Base-by-base conservation (phyloP, 1,140 invertebrate species). In the Leptinotarsa texana region DNA sequence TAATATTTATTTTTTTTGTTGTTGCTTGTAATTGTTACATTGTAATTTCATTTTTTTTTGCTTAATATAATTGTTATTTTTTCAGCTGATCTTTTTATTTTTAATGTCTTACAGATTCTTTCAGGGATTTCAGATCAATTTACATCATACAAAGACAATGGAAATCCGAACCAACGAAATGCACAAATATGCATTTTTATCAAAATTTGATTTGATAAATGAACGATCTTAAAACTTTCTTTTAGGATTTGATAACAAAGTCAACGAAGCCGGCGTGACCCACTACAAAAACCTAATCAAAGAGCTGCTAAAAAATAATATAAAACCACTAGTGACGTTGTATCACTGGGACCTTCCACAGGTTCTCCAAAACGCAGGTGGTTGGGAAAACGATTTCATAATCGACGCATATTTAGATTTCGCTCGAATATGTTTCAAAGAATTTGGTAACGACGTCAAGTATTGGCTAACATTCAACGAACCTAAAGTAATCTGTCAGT, bases 311-410 rank as follows among this genome's bases (percentile, higher is more conserved):
- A 87, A 84, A 49, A 86, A 88, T 63, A 80, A 80, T 4, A 89
- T 90, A 24, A 78, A 86, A 73, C 90, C 91, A 1, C 90, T 91
- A 88, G 90, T 91, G 0, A 92, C 91, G 0, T 87, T 93, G 22
- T 92, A 92, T 79, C 91, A 92, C 77, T 93, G 91, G 91, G 92
- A 93, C 72, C 81, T 92, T 51, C 92, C 92, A 0, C 88, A 91
- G 76, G 83, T 84, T 21, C 75, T 92, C 3, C 89, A 92, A 81
- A 88, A 91, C 69, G 76, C 61, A 8, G 84, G 84, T 8, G 84
- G 83, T 27, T 84, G 79, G 82, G 17, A 77, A 51, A 85, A 84
- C 15, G 68, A 76, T 21, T 49, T 18, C 11, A 73, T 85, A 21
- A 78, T 79, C 21, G 76, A 82, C 33, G 79, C 79, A 62, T 84